phyloP scores from a whole-genome alignment of 1,140 invertebrate species.

The Caenorhabditis brenneri region DNA sequence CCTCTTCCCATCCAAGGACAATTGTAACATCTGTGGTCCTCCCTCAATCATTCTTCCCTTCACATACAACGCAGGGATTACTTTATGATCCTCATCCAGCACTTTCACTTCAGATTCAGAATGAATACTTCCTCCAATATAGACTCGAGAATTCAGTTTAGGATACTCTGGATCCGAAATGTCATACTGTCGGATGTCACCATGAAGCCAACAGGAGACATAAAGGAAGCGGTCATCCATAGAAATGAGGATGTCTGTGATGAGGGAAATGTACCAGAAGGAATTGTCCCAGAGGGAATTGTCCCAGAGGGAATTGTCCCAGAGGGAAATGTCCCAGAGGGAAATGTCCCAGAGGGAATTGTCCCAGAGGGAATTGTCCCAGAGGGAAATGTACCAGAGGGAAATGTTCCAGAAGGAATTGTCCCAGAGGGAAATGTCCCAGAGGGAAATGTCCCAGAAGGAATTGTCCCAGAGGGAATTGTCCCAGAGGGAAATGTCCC shows the following conservation, averaged over 20 bases:
- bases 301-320: too few species aligned
- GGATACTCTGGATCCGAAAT: slow-evolving; percentile 82
- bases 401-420: too few species aligned
- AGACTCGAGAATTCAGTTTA: slow-evolving; percentile 80
- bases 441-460: too few species aligned
- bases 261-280: slow-evolving; percentile 77
- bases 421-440: too few species aligned
- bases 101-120: slow-evolving; percentile 80
- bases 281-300: neutral
- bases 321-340: too few species aligned
- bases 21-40: slow-evolving; percentile 91
- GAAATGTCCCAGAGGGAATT: too few species aligned
- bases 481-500: too few species aligned
- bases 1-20: slow-evolving; percentile 90
- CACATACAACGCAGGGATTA: slow-evolving; percentile 78
- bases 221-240: slow-evolving; percentile 92
- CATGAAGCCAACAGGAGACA: slow-evolving; percentile 89
- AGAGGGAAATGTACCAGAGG: too few species aligned
- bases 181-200: slow-evolving; percentile 93
- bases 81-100: slow-evolving; percentile 78
- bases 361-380: too few species aligned
- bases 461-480: too few species aligned
- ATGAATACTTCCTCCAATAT: slow-evolving; percentile 81
- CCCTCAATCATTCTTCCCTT: slow-evolving; percentile 83
- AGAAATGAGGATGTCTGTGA: slow-evolving; percentile 91